phyloP scores from a whole-genome alignment of 23 tunicate genomes.

The Halocynthia roretzi region DNA sequence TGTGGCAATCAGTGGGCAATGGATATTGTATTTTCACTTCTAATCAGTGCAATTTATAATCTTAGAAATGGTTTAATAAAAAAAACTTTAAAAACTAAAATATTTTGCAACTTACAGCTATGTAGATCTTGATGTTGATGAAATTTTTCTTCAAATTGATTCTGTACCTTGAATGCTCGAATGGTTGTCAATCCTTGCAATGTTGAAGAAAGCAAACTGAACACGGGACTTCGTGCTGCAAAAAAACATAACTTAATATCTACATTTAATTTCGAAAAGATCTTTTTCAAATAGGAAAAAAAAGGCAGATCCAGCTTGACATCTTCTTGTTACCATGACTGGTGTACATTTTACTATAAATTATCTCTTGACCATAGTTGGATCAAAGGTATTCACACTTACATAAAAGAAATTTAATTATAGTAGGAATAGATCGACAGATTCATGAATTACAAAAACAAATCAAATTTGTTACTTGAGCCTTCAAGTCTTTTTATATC shows the following conservation, averaged over 20 bases:
- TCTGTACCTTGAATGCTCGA: conserved; percentile 67
- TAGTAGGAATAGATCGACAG: too few relatives aligned
- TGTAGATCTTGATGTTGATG: conserved; percentile 70
- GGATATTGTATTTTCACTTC: too few relatives aligned
- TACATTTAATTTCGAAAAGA: not conserved
- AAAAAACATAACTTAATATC: not conserved
- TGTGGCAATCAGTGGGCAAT: too few relatives aligned
- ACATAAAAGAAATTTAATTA: too few relatives aligned
- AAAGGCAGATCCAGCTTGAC: too few relatives aligned
- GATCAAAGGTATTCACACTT: too few relatives aligned
- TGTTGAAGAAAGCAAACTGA: conserved; percentile 59
- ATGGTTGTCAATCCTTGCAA: conserved; percentile 69
- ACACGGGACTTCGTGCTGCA: conserved; percentile 86
- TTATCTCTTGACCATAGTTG: too few relatives aligned
- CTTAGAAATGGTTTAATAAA: too few relatives aligned
- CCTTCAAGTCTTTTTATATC: conserved; percentile 94
- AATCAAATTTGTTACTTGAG: conserved; percentile 34
- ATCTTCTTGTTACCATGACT: too few relatives aligned
- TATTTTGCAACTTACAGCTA: conserved; percentile 41
- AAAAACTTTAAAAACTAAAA: not conserved
- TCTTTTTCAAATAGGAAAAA: too few relatives aligned
- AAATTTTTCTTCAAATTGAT: conserved; percentile 37
- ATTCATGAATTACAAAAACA: not conserved
- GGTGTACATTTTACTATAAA: too few relatives aligned
- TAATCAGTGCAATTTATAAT: too few relatives aligned